Conservation (phyloP, 2,797 vertebrate species). For the Hybognathus amarus region DNA sequence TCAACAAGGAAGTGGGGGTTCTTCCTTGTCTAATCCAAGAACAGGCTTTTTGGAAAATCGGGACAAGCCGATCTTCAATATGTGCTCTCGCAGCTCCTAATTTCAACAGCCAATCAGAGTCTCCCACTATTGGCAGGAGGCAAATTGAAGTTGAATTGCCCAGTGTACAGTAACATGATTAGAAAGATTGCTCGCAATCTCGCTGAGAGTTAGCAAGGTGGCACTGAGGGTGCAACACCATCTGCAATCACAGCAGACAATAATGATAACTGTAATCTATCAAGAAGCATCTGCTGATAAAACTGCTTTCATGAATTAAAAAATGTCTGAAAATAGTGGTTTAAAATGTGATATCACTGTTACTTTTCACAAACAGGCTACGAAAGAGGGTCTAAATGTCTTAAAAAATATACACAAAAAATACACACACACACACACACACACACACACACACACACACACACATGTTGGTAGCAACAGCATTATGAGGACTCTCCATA, state of each 20-base stretch:
- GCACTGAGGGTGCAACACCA: conserved; percentile 45
- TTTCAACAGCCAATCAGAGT: conserved; percentile 64
- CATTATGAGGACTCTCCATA: no score
- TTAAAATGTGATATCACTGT: not conserved
- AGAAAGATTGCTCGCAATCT: conserved; percentile 65
- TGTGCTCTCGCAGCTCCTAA: conserved; percentile 48
- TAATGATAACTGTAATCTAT: conserved; percentile 43
- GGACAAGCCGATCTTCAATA: conserved; percentile 48
- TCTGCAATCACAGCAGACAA: conserved; percentile 59
- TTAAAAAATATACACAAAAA: no score
- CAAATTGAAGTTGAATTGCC: conserved; percentile 62
- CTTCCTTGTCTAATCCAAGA: conserved; percentile 10
- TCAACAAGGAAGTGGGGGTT: not conserved
- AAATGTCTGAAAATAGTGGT: conserved; percentile 5
- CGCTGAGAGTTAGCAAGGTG: conserved; percentile 42
- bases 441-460: no score
- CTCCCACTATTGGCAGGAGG: conserved; percentile 60
- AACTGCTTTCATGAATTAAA: conserved; percentile 23
- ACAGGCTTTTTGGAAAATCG: conserved; percentile 33
- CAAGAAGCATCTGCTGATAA: conserved; percentile 36
- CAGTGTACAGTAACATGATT: conserved; percentile 66
- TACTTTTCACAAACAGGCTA: not conserved
- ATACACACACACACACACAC: no score
- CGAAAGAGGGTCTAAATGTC: not conserved
- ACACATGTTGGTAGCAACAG: no score